These are phyloP conservation scores for Dendrolimus pini DNA, from an alignment of 2,888 invertebrate species.

Conservation along the genomic window DNA sequence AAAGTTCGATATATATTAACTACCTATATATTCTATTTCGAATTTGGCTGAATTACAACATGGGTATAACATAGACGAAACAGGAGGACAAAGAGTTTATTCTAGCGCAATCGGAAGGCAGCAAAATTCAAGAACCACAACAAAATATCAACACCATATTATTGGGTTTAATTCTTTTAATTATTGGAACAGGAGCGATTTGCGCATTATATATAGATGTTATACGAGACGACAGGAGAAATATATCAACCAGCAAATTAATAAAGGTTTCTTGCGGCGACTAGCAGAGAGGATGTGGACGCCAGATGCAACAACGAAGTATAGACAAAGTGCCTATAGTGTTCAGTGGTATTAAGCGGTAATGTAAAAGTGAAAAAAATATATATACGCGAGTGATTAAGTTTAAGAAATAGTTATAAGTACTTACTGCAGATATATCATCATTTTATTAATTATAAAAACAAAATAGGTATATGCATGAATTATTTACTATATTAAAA, in stretches of 20 bases:
- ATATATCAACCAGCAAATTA: too few relatives aligned
- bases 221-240: too few relatives aligned
- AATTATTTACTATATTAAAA: too few relatives aligned
- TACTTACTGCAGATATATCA: background rate
- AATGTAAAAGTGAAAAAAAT: background rate
- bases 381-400: background rate
- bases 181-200: too few relatives aligned
- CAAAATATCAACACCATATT: too few relatives aligned
- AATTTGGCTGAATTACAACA: background rate
- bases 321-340: too few relatives aligned
- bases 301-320: too few relatives aligned
- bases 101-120: background rate
- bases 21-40: background rate
- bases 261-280: too few relatives aligned
- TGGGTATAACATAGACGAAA: background rate
- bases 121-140: too few relatives aligned
- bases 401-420: background rate
- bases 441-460: background rate
- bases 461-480: background rate
- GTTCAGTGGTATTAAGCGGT: background rate
- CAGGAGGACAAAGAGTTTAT: background rate
- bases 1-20: background rate
- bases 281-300: too few relatives aligned
- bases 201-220: too few relatives aligned
- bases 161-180: too few relatives aligned